Evolutionary conservation across 1,140 invertebrate genomes (phyloP).

Genomic region (Micrasema longulum): DNA sequence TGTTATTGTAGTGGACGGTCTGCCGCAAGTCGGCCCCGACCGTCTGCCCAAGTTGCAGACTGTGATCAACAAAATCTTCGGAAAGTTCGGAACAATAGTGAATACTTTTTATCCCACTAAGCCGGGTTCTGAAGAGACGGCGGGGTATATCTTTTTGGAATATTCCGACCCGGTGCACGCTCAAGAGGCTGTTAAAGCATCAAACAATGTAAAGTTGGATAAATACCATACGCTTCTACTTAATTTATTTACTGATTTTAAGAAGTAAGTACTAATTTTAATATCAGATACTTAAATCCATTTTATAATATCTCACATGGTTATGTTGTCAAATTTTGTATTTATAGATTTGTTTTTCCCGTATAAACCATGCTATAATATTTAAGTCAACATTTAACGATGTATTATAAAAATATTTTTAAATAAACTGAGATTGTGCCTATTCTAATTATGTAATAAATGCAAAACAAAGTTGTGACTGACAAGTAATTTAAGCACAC

Average conservation of each 20-base stretch:
- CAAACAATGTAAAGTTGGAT: slow-evolving; percentile 96
- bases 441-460: no score
- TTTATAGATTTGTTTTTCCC: no score
- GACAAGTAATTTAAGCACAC: no score
- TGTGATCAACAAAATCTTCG: slow-evolving; percentile 93
- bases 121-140: slow-evolving; percentile 84
- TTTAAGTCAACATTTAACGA: no score
- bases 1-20: slow-evolving; percentile 96
- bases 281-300: no score
- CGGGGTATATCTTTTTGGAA: slow-evolving; percentile 96
- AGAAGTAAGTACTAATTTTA: slow-evolving; percentile 75
- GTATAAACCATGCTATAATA: no score
- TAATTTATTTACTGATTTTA: slow-evolving; percentile 96
- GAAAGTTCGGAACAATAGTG: slow-evolving; percentile 90
- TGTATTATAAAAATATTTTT: no score
- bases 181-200: slow-evolving; percentile 85
- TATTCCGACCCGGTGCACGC: slow-evolving; percentile 86
- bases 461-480: no score
- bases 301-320: no score
- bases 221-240: slow-evolving; percentile 96
- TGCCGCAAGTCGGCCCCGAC: slow-evolving; percentile 93
- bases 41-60: slow-evolving; percentile 93
- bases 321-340: no score
- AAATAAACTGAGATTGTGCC: no score
- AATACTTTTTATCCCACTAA: slow-evolving; percentile 91